A percentile compares a stretch with the other conserved stretches of the same genome.
Conservation (phyloP, 2,888 invertebrate species). For the Uropetala carovei region DNA sequence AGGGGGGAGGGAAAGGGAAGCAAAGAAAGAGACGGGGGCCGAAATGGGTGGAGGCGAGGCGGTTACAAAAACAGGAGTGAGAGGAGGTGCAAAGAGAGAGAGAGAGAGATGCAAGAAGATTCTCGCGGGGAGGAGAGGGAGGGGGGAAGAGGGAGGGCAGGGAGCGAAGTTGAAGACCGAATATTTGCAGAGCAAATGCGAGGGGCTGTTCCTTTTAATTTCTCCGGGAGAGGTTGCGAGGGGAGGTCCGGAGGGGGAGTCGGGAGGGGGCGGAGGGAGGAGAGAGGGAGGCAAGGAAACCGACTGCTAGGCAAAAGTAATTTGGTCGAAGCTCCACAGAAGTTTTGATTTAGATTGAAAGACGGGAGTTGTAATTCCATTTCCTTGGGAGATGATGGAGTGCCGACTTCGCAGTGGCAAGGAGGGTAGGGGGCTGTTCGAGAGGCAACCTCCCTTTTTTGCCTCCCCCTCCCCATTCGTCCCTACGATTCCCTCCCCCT, state of each 20-base stretch:
- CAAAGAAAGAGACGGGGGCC: slow-evolving; percentile 4
- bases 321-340: slow-evolving; percentile 67
- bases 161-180: slow-evolving; percentile 60
- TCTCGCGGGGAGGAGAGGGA: neutral
- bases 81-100: neutral
- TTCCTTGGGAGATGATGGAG: slow-evolving; percentile 66
- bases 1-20: neutral
- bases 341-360: slow-evolving; percentile 69
- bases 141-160: neutral
- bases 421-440: neutral
- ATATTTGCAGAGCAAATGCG: slow-evolving; percentile 68
- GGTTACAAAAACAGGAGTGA: neutral
- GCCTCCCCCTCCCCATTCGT: neutral
- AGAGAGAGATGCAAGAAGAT: neutral
- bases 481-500: neutral
- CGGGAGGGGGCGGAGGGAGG: neutral
- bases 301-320: slow-evolving; percentile 67
- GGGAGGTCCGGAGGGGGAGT: neutral
- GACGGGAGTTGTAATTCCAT: slow-evolving; percentile 68
- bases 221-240: slow-evolving; percentile 33
- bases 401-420: slow-evolving; percentile 48
- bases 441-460: neutral
- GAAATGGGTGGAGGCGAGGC: neutral
- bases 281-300: slow-evolving; percentile 31
- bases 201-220: slow-evolving; percentile 61